A percentile compares a stretch with the other conserved stretches of the same genome.
phyloP scores from a whole-genome alignment of 2,888 invertebrate genomes.

The Protodeltote pygarga region DNA sequence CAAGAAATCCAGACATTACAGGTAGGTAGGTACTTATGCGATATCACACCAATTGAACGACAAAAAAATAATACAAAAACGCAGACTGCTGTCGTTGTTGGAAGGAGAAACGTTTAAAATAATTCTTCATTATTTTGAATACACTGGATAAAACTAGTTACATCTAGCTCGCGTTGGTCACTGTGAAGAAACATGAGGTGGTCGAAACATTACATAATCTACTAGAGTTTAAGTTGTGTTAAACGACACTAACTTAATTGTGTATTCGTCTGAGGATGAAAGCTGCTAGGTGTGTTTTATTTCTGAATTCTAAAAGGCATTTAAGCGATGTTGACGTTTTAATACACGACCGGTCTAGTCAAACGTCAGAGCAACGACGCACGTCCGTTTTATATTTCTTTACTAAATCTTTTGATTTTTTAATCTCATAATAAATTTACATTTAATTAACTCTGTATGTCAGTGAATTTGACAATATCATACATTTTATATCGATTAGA shows the following conservation, averaged over 20 bases:
- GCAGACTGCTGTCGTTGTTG: constrained; percentile 28
- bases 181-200: constrained; percentile 68
- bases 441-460: too few species aligned
- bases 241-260: constrained; percentile 49
- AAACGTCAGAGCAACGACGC: not conserved
- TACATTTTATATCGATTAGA: too few species aligned
- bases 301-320: constrained; percentile 5
- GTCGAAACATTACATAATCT: constrained; percentile 66
- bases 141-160: constrained; percentile 68
- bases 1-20: constrained; percentile 21
- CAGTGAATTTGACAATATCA: too few species aligned
- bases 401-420: not conserved
- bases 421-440: too few species aligned
- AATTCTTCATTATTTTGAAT: constrained; percentile 58
- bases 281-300: constrained; percentile 5
- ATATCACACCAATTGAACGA: constrained; percentile 31
- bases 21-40: constrained; percentile 18
- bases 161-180: constrained; percentile 57
- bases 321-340: too few species aligned
- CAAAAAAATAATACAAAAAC: constrained; percentile 16
- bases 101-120: constrained; percentile 53
- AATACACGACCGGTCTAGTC: not conserved
- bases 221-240: constrained; percentile 53
- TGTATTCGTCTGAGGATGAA: constrained; percentile 44
- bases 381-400: not conserved